phyloP scores from a whole-genome alignment of 1,140 invertebrate species.

The Drosophila ambigua region DNA sequence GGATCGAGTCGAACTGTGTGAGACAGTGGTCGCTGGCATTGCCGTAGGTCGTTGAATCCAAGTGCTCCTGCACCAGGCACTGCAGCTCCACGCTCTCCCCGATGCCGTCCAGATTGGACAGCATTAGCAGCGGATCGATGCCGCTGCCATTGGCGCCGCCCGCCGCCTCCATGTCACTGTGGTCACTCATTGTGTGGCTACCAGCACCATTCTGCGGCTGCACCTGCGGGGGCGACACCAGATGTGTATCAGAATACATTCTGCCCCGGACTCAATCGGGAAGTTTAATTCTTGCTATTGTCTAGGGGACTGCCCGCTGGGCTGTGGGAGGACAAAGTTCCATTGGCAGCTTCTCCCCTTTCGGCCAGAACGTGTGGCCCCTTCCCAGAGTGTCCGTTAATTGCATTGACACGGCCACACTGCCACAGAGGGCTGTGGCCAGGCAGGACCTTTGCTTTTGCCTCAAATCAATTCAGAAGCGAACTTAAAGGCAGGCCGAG shows the following conservation, averaged over 20 bases:
- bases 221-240: neutral
- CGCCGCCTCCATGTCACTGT: constrained; percentile 16
- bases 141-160: constrained; percentile 44
- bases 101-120: constrained; percentile 59
- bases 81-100: constrained; percentile 77
- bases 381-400: constrained; percentile 52
- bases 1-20: constrained; percentile 88
- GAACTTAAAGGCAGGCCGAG: constrained; percentile 31
- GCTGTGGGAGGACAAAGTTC: too few species aligned
- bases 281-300: constrained; percentile 45
- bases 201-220: constrained; percentile 9
- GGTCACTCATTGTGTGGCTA: constrained; percentile 23
- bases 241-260: neutral
- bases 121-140: constrained; percentile 45
- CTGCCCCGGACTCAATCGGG: neutral
- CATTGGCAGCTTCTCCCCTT: constrained; percentile 5
- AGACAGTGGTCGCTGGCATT: constrained; percentile 85
- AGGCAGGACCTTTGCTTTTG: constrained; percentile 18
- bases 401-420: constrained; percentile 58
- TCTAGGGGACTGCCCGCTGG: constrained; percentile 27
- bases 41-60: constrained; percentile 68
- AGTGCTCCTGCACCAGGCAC: constrained; percentile 73
- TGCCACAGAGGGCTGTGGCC: constrained; percentile 10
- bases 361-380: constrained; percentile 21
- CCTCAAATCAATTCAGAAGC: constrained; percentile 16